These are phyloP conservation scores for Coleophora flavipennella DNA, from an alignment of 2,888 invertebrate species.

Conservation along the genomic window DNA sequence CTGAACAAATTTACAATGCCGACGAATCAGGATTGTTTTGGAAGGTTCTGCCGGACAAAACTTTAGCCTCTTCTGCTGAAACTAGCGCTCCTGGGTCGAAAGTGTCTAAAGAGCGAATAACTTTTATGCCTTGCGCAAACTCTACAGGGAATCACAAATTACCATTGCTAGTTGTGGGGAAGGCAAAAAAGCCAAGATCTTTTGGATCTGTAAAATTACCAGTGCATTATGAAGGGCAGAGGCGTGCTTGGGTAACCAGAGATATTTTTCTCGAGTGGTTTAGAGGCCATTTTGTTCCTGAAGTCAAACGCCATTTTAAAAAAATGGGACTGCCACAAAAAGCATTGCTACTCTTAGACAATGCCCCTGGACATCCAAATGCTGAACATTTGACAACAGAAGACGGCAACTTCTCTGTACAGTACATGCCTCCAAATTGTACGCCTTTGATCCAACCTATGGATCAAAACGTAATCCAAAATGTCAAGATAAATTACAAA, in stretches of 20 bases:
- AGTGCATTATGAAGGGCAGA: too few species aligned
- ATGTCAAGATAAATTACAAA: slow-evolving; percentile 9
- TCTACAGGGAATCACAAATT: slow-evolving; percentile 8
- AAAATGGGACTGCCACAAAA: slow-evolving; percentile 5
- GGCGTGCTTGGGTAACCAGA: too few species aligned
- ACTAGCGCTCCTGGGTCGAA: slow-evolving; percentile 5
- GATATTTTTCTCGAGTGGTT: slow-evolving; percentile 8
- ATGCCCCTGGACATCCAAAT: slow-evolving; percentile 5
- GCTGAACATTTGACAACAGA: slow-evolving; percentile 7
- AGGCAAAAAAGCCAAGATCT: too few species aligned
- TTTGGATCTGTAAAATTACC: too few species aligned
- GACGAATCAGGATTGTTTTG: too few species aligned
- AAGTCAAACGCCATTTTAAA: slow-evolving; percentile 6
- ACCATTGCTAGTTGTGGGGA: slow-evolving; percentile 7
- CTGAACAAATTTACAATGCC: slow-evolving; percentile 4
- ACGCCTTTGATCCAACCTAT: slow-evolving; percentile 6
- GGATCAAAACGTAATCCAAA: slow-evolving; percentile 9
- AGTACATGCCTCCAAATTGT: slow-evolving; percentile 5
- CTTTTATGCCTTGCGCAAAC: too few species aligned
- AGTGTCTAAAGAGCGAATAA: slow-evolving; percentile 6
- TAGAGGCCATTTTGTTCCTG: too few species aligned
- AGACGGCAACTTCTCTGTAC: slow-evolving; percentile 1
- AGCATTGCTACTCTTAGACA: slow-evolving; percentile 4
- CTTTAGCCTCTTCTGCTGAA: slow-evolving; percentile 10
- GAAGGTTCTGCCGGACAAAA: too few species aligned